These are phyloP conservation scores for Nanger granti DNA, from an alignment of 2,113 vertebrate species.

Conservation along the genomic window DNA sequence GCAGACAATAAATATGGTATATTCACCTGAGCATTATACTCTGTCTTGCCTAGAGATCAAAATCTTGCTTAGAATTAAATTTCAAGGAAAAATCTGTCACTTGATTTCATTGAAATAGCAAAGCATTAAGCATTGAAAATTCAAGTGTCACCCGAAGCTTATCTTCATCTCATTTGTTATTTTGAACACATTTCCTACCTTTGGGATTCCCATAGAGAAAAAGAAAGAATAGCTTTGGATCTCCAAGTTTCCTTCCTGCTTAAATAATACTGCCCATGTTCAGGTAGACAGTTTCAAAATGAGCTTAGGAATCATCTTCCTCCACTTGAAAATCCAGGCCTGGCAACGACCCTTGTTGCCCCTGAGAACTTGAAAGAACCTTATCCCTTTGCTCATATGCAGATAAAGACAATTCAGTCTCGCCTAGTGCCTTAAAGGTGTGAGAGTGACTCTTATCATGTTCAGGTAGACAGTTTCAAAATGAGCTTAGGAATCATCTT, in stretches of 20 bases:
- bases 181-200: background rate
- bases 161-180: background rate
- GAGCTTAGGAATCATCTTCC: background rate
- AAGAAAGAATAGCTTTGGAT: background rate
- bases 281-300: conserved; percentile 20
- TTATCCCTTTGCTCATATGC: background rate
- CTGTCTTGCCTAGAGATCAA: background rate
- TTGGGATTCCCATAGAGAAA: background rate
- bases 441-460: no score
- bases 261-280: background rate
- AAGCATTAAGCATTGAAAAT: background rate
- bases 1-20: background rate
- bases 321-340: background rate
- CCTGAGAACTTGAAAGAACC: background rate
- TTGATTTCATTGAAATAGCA: background rate
- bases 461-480: conserved; percentile 20
- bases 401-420: background rate
- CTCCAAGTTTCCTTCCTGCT: background rate
- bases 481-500: background rate
- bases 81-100: background rate
- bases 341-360: background rate
- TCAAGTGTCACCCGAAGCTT: background rate
- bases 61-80: background rate
- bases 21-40: background rate
- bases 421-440: background rate